A percentile compares a stretch with the other conserved stretches of the same genome.
Conservation (phyloP, 2,113 vertebrate genomes). For the Hippocampus abdominalis region DNA sequence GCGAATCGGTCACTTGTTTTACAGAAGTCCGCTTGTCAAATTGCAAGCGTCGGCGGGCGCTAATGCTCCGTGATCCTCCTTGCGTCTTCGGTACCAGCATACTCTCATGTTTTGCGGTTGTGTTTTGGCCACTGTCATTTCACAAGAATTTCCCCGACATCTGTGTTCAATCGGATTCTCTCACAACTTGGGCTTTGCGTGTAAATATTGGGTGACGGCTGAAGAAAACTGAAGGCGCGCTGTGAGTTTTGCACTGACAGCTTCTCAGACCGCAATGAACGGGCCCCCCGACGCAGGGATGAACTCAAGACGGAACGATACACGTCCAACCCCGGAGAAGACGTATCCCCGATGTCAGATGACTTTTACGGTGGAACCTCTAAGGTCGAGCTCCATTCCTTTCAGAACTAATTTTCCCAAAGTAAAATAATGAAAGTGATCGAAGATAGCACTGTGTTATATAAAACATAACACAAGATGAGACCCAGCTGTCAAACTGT, state of each 20-base stretch:
- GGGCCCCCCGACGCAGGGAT: conserved; percentile 17
- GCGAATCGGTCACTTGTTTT: conserved; percentile 89
- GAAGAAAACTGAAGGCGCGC: conserved; percentile 62
- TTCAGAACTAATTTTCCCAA: not conserved
- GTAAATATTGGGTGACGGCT: conserved; percentile 91
- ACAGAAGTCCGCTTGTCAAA: conserved; percentile 84
- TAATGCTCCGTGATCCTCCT: conserved; percentile 57
- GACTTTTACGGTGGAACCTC: not conserved
- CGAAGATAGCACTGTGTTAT: too few relatives aligned
- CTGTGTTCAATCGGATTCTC: conserved; percentile 94
- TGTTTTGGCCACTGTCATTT: conserved; percentile 94
- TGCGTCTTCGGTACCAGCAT: conserved; percentile 78
- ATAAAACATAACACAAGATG: too few relatives aligned
- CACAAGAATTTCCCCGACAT: conserved; percentile 98
- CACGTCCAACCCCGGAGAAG: not conserved
- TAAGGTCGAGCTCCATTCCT: not conserved
- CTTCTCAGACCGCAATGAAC: conserved; percentile 73
- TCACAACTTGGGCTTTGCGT: conserved; percentile 91
- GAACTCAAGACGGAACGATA: not conserved
- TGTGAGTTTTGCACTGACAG: conserved; percentile 75
- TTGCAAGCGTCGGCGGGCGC: conserved; percentile 80
- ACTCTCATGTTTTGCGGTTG: conserved; percentile 91
- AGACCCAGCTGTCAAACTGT: too few relatives aligned
- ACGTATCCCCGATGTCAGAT: not conserved
- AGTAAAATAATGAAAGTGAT: not conserved